Evolutionary conservation across 2,113 vertebrate species (phyloP).

Genomic region (zebrafish (Danio rerio)): DNA sequence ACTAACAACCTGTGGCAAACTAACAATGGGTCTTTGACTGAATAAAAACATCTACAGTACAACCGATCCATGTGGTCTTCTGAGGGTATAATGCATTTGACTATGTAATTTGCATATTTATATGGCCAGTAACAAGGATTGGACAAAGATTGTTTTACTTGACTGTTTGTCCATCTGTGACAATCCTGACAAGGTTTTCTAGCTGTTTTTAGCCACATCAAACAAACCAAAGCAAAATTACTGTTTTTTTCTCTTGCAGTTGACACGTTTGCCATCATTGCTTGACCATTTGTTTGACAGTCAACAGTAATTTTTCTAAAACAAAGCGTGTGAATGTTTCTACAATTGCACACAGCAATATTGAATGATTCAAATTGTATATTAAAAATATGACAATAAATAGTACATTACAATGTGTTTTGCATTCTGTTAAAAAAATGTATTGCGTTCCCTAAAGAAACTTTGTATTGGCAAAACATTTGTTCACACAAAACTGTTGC

Average conservation of each 20-base stretch:
- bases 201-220: neutral
- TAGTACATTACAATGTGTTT: neutral
- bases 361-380: no score
- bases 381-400: no score
- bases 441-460: neutral
- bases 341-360: neutral
- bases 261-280: neutral
- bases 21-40: neutral
- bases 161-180: no score
- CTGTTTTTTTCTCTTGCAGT: neutral
- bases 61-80: neutral
- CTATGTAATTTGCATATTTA: neutral
- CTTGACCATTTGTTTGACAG: neutral
- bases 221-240: neutral
- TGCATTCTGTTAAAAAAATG: neutral
- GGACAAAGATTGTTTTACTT: no score
- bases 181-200: neutral
- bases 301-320: neutral
- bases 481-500: neutral
- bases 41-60: constrained; percentile 15
- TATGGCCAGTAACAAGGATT: neutral
- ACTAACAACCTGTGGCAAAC: constrained; percentile 11
- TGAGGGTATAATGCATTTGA: neutral
- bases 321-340: neutral
- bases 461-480: neutral